Base-by-base conservation (phyloP, 35 echinoderm and acorn worm genomes). In the Apostichopus japonicus region DNA sequence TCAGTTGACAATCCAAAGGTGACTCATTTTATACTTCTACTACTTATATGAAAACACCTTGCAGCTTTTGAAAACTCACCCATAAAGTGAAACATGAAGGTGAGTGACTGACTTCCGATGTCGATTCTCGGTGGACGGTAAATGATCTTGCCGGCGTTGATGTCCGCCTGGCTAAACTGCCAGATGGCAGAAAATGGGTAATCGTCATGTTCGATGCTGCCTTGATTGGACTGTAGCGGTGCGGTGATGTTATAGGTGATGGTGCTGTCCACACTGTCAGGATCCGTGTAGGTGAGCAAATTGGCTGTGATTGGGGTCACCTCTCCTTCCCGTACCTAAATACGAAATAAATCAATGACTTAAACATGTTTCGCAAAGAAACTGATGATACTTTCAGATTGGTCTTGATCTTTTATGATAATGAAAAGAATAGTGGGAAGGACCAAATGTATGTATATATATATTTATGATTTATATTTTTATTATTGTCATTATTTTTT, bases 111-210 rank as follows among this genome's bases (percentile, higher is more conserved):
- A 54, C 55, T 56, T 17, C 97, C 97, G 3, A 93, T 77, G 27
- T 96, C 93, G 4, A 90, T 79, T 8, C 76, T 63, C 13, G 97
- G 95, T 11, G 97, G 95, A 17, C 97, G 63, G 90, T 99, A 99
- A n/a, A 96, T 80, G 14, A 99, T 96, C 93, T 93, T 96, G 61
- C 93, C 90, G 61, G 97, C 97, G 91, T 99, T 99, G 55, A 99
- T 73, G 72, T 99, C 97, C 7, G 97, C 95, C 79, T 99, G 97
- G 3, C 95, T 99, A 61, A 99, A 99, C 17, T 95, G 77, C 22
- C 77, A 83, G 61, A 96, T 44, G 16, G 95, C 54, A 19, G 80
- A 44, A 73, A 87, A 95, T 0, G 97, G 97, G 4, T 91, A 76
- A 75, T 99, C 97, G 10, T 80, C 57, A 71, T 95, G 88, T 72